These are phyloP conservation scores for Zenarchopterus dispar DNA, from an alignment of 2,797 vertebrate genomes.

Conservation along the genomic window DNA sequence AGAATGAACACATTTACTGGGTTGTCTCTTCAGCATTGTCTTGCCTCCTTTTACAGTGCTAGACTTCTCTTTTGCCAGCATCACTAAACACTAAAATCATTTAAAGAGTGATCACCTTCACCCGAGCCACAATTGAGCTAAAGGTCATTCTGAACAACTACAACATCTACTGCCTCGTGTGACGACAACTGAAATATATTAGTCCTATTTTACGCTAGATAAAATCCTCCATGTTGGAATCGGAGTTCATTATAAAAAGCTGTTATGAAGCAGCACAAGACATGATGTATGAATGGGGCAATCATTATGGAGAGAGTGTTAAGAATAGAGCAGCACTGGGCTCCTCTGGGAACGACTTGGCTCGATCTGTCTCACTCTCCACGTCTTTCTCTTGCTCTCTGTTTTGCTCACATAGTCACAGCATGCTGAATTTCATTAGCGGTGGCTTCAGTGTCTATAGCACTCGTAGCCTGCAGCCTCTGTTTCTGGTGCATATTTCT, in stretches of 20 bases:
- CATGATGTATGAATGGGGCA: slow-evolving; percentile 56
- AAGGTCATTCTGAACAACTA: slow-evolving; percentile 21
- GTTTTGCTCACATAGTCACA: slow-evolving; percentile 53
- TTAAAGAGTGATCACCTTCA: slow-evolving; percentile 45
- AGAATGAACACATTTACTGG: slow-evolving; percentile 8
- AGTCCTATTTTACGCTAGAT: neutral
- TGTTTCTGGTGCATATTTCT: slow-evolving; percentile 7
- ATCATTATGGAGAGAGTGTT: slow-evolving; percentile 44
- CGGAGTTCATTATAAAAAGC: slow-evolving; percentile 2
- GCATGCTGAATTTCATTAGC: slow-evolving; percentile 66
- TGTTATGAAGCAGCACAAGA: slow-evolving; percentile 9
- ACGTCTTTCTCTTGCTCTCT: slow-evolving; percentile 42
- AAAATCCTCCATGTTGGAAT: slow-evolving; percentile 1
- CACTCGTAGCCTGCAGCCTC: slow-evolving; percentile 62
- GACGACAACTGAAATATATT: slow-evolving; percentile 5
- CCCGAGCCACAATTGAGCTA: slow-evolving; percentile 27
- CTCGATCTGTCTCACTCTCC: slow-evolving; percentile 32
- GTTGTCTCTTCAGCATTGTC: slow-evolving; percentile 12
- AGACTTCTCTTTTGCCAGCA: slow-evolving; percentile 32
- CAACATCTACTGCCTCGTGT: neutral
- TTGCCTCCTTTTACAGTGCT: slow-evolving; percentile 33
- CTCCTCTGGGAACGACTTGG: slow-evolving; percentile 40
- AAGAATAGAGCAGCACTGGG: slow-evolving; percentile 53
- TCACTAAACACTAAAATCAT: slow-evolving; percentile 37
- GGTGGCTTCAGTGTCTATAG: slow-evolving; percentile 54